Conservation (phyloP, 1,140 invertebrate species). For the Tetranychus urticae region DNA sequence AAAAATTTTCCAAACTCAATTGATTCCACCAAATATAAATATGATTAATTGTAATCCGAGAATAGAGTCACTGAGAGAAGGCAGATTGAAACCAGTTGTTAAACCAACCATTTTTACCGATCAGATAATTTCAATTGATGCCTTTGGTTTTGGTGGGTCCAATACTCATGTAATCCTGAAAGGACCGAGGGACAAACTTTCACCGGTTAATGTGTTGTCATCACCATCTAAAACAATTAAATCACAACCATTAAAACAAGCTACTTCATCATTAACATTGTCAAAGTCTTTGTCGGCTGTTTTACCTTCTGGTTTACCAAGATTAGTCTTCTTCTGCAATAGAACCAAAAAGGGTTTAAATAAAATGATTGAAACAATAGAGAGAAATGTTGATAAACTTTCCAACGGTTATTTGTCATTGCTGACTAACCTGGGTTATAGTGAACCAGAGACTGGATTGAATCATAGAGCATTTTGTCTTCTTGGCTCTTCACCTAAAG, state of each 20-base stretch:
- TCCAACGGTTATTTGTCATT: too few species aligned
- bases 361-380: background rate
- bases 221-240: too few species aligned
- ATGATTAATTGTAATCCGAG: constrained; percentile 27
- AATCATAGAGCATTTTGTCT: background rate
- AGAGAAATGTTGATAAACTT: too few species aligned
- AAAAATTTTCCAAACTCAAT: constrained; percentile 23
- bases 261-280: too few species aligned
- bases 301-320: background rate
- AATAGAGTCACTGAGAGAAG: constrained; percentile 33
- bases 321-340: constrained; percentile 28
- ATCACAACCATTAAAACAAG: too few species aligned
- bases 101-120: constrained; percentile 33
- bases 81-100: constrained; percentile 40
- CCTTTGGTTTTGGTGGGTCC: constrained; percentile 90
- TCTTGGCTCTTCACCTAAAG: background rate
- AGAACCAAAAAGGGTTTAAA: constrained; percentile 80
- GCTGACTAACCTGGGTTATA: too few species aligned
- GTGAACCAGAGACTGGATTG: constrained; percentile 21
- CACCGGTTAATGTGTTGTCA: background rate
- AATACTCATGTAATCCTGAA: constrained; percentile 77
- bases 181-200: background rate
- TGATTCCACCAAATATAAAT: constrained; percentile 29
- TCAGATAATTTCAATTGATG: constrained; percentile 65
- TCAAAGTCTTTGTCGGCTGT: too few species aligned